phyloP scores from a whole-genome alignment of 2,113 vertebrate species.

The Narcine bancroftii region DNA sequence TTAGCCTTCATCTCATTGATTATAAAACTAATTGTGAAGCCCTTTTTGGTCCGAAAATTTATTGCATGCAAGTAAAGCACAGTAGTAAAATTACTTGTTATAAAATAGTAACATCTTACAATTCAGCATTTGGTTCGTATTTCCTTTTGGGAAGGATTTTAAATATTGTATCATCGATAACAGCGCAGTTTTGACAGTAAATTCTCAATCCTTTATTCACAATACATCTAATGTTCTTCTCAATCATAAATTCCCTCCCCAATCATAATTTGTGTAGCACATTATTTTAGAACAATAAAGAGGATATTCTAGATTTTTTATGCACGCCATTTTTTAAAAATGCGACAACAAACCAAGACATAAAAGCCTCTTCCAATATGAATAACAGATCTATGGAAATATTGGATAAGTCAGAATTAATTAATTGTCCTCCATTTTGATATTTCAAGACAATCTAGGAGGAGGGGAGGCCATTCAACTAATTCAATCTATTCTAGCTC shows the following conservation, averaged over 20 bases:
- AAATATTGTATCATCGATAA: not conserved
- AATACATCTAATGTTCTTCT: not conserved
- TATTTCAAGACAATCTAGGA: too few relatives aligned
- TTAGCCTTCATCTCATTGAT: not conserved
- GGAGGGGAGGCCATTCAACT: too few relatives aligned
- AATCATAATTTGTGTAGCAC: not conserved
- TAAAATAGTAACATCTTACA: not conserved
- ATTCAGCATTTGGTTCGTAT: not conserved
- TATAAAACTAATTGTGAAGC: conserved; percentile 7
- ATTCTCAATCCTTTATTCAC: not conserved
- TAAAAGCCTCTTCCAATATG: not conserved
- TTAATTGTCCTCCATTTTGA: too few relatives aligned
- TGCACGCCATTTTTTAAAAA: not conserved
- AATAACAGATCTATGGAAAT: not conserved
- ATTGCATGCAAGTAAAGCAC: not conserved
- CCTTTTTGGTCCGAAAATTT: not conserved
- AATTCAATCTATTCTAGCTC: too few relatives aligned
- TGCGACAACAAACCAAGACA: not conserved
- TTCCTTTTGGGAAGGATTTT: not conserved
- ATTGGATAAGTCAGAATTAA: not conserved
- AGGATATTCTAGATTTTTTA: not conserved
- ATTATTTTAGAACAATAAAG: not conserved
- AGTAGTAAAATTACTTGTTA: not conserved
- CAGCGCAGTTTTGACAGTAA: not conserved
- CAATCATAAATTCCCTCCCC: not conserved